Evolutionary conservation across 2,797 vertebrate species (phyloP).

Genomic region (Schizothorax lantsangensis): DNA sequence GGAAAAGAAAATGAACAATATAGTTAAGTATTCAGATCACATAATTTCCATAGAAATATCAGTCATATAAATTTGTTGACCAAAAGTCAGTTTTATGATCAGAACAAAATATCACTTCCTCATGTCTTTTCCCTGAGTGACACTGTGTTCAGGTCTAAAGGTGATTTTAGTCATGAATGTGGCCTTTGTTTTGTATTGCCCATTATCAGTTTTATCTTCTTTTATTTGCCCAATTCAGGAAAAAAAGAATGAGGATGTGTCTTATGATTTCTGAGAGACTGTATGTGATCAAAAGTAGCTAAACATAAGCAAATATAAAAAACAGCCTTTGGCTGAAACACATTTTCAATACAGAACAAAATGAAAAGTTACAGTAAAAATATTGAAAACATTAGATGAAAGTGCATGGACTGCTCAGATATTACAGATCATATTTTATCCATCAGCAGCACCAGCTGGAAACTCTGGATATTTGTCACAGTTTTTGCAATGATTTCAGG

Average conservation of each 20-base stretch:
- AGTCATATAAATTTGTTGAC: neutral
- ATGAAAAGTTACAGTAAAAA: neutral
- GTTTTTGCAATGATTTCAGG: neutral
- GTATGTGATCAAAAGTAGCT: neutral
- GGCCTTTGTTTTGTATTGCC: neutral
- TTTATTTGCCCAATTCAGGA: neutral
- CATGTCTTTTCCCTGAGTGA: slow-evolving; percentile 10
- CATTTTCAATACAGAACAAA: neutral
- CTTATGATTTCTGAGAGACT: neutral
- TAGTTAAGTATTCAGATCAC: neutral
- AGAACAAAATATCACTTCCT: slow-evolving; percentile 26
- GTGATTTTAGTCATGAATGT: neutral
- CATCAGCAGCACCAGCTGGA: neutral
- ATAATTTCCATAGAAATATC: neutral
- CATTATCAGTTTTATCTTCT: neutral
- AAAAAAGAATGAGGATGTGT: neutral
- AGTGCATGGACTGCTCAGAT: neutral
- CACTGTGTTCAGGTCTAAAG: neutral
- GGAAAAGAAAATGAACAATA: neutral
- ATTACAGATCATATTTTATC: neutral
- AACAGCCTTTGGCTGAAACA: neutral
- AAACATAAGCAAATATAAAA: neutral
- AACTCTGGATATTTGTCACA: neutral
- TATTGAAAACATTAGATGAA: neutral
- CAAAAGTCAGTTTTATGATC: neutral